phyloP scores from a whole-genome alignment of 2,113 vertebrate species.

The Cricetomys ansorgei region DNA sequence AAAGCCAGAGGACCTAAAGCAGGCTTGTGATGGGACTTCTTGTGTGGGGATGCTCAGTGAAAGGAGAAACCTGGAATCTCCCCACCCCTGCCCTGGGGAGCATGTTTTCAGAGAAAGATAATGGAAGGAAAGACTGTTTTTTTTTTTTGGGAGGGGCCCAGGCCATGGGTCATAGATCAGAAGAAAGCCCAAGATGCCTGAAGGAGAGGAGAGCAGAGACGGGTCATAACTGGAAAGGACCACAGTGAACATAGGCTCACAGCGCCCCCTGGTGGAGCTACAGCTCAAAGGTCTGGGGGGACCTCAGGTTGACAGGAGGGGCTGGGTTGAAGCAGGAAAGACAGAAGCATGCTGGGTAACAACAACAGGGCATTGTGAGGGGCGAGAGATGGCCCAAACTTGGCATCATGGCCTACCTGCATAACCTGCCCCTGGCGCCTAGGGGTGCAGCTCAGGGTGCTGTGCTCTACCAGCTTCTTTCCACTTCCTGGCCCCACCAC shows the following conservation, averaged over 20 bases:
- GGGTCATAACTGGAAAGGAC: accelerated
- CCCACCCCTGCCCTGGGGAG: background rate
- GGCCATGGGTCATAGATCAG: background rate
- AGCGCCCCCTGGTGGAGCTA: slow-evolving; percentile 66
- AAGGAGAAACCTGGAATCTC: background rate
- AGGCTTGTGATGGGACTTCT: background rate
- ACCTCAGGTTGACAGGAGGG: accelerated
- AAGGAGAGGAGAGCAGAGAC: background rate
- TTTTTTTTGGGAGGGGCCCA: background rate
- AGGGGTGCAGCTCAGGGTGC: background rate
- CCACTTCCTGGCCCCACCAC: background rate
- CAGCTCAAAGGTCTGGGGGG: background rate
- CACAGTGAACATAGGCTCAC: background rate
- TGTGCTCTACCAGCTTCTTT: background rate
- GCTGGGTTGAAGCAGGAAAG: background rate
- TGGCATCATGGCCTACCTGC: no score
- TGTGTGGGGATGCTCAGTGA: accelerated
- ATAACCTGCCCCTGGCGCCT: background rate
- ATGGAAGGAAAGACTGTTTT: background rate
- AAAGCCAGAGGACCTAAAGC: background rate
- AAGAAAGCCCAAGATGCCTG: background rate
- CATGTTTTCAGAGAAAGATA: background rate
- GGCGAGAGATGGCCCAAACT: background rate
- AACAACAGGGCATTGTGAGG: background rate
- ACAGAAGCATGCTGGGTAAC: background rate